phyloP scores from a whole-genome alignment of 2,113 vertebrate species.

The Synchiropus splendidus region DNA sequence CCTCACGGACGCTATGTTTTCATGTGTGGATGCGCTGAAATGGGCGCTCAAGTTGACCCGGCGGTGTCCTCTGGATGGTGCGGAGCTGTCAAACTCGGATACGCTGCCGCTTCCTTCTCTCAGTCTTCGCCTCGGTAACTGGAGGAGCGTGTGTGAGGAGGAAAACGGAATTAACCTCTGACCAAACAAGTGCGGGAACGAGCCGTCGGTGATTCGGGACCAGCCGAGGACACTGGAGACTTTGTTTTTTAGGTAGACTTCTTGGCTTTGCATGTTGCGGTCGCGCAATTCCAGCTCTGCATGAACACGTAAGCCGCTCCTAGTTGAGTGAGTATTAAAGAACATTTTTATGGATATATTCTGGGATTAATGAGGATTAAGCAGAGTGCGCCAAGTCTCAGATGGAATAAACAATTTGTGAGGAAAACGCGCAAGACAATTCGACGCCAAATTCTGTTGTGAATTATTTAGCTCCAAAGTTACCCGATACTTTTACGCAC shows the following conservation, averaged over 20 bases:
- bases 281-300: constrained; percentile 14
- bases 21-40: too few relatives aligned
- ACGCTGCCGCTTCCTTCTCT: constrained; percentile 10
- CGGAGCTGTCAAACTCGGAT: constrained; percentile 25
- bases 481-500: constrained; percentile 16
- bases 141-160: constrained; percentile 14
- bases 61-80: constrained; percentile 61
- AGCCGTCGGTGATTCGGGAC: too few relatives aligned
- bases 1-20: background rate
- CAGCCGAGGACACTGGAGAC: constrained; percentile 31
- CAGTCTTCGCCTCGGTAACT: constrained; percentile 5
- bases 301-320: constrained; percentile 21
- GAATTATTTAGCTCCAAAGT: constrained; percentile 40
- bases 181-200: constrained; percentile 40
- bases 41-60: constrained; percentile 71
- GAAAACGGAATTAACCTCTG: constrained; percentile 50
- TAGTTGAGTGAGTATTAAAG: constrained; percentile 1
- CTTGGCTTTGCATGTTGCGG: constrained; percentile 22
- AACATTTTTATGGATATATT: constrained; percentile 9
- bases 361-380: constrained; percentile 12
- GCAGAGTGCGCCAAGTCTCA: too few relatives aligned
- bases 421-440: too few relatives aligned
- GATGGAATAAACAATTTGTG: too few relatives aligned
- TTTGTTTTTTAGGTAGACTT: constrained; percentile 45
- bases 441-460: too few relatives aligned